Base-by-base conservation (phyloP, 1,140 invertebrate genomes). In the Harpegnathos saltator region DNA sequence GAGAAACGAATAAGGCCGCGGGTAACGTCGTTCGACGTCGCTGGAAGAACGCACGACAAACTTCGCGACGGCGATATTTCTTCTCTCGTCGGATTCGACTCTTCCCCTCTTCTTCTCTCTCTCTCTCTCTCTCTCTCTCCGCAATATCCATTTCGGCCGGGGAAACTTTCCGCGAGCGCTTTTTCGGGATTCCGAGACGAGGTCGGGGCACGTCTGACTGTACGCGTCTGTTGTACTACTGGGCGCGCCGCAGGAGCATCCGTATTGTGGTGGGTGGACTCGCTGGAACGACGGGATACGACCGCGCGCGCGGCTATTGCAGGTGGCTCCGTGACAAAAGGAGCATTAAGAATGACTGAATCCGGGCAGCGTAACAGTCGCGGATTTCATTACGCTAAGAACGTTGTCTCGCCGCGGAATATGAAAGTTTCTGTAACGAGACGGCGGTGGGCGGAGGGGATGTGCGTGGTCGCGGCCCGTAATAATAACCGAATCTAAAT, bases 371-470 rank as follows among this genome's bases (percentile, higher is more conserved):
- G 17, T 14, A 80, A 80, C 58, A 69, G 38, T 22, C 65, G 65
- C 9, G 75, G 75, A 80, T 80, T 80, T 80, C 75, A 80, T 80
- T 80, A 71, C 24, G 33, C 17, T 80, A 80, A 80, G 75, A 80
- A 71, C 65, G 75, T n/a, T 38, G 48, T 68, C 29, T 22, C 33
- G n/a, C 17, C 29, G 17, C 19, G 52, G 65, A 58, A 80, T 80
- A 71, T 69, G 52, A 71, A 71, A 80, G 65, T 80, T 56, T 48
- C 52, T 4, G 75, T 22, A 71, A 58, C 65, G 33, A 78, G 29
- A 56, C 50, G 74, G 26, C 22, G n/a, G n/a, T n/a, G n/a, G n/a
- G 19, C 62, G 50, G 61, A n/a, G n/a, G n/a, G n/a, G n/a, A n/a
- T 24, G 50, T 29, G 11, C 68, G 26, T 71, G 59, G 52, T 33